Evolutionary conservation across 2,888 invertebrate species (phyloP).

Genomic region (Meteorus colon): DNA sequence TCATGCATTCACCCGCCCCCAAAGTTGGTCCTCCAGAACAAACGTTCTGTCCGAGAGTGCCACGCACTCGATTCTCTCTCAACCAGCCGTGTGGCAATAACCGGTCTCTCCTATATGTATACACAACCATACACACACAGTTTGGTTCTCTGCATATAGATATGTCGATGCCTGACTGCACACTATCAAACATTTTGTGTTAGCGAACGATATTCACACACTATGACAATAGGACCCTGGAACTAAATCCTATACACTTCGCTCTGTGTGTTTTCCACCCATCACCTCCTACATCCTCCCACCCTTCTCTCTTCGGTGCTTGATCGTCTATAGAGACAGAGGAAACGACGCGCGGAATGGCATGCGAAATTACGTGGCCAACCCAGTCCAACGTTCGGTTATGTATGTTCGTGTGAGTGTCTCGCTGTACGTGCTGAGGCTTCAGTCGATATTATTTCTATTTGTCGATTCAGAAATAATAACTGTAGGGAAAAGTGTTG

Average conservation of each 20-base stretch:
- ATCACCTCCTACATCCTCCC: constrained; percentile 26
- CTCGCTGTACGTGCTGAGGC: background rate
- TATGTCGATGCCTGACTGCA: background rate
- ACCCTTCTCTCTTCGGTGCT: constrained; percentile 14
- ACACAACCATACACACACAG: constrained; percentile 9
- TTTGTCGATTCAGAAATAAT: background rate
- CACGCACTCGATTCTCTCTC: constrained; percentile 32
- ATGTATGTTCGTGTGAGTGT: background rate
- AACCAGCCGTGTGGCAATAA: constrained; percentile 33
- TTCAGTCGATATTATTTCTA: constrained; percentile 35
- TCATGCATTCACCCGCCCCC: constrained; percentile 25
- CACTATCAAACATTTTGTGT: constrained; percentile 13
- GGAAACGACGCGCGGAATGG: constrained; percentile 38
- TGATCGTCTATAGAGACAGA: constrained; percentile 24
- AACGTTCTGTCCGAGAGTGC: constrained; percentile 21
- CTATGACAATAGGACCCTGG: constrained; percentile 20
- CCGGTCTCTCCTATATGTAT: constrained; percentile 18
- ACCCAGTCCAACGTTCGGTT: constrained; percentile 16
- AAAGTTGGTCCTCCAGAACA: constrained; percentile 29
- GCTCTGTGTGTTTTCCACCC: constrained; percentile 24
- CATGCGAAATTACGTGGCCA: constrained; percentile 42
- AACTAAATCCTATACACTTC: constrained; percentile 7
- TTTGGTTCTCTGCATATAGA: background rate
- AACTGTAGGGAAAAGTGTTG: too few relatives aligned
- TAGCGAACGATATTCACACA: constrained; percentile 12